Percentiles rank a stretch among this genome's conserved stretches.
Evolutionary conservation across 92 coral and sea anemone genomes (phyloP).

Genomic region (Phenganax stokvisi): DNA sequence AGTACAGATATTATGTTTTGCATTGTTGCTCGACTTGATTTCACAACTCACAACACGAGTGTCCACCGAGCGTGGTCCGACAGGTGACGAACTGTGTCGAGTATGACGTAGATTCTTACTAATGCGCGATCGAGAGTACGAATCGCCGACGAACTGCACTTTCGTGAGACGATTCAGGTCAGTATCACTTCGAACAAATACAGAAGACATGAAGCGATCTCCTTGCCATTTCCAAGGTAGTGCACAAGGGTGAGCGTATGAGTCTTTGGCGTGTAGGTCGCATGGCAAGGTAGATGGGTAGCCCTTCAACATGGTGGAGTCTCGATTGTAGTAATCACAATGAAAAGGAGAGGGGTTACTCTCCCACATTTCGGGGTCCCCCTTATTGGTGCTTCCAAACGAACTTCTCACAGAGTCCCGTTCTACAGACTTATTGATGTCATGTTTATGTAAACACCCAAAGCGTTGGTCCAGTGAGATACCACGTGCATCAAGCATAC

Average conservation of each 20-base stretch:
- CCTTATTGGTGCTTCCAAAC: background rate
- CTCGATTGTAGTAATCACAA: too few species aligned
- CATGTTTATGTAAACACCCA: background rate
- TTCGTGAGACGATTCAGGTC: conserved; percentile 18
- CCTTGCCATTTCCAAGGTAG: background rate
- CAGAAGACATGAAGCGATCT: conserved; percentile 5
- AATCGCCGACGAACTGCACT: conserved; percentile 34
- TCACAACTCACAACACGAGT: conserved; percentile 34
- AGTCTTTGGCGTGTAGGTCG: background rate
- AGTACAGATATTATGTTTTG: conserved; percentile 29
- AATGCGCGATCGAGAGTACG: conserved; percentile 30
- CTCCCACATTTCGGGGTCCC: background rate
- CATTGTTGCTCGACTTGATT: conserved; percentile 21
- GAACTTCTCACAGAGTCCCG: background rate
- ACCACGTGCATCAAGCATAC: background rate
- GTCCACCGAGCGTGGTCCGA: background rate
- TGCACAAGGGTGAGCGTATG: background rate
- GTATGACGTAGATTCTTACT: conserved; percentile 34
- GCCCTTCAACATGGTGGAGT: too few species aligned
- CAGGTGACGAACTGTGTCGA: conserved; percentile 23
- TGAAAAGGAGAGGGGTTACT: background rate
- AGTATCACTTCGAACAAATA: conserved; percentile 26
- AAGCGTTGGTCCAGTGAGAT: conserved; percentile 23
- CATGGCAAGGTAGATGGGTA: too few species aligned
- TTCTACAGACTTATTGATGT: background rate